These are phyloP conservation scores for Drosophila mimica DNA, from an alignment of 2,888 invertebrate species.

Conservation along the genomic window DNA sequence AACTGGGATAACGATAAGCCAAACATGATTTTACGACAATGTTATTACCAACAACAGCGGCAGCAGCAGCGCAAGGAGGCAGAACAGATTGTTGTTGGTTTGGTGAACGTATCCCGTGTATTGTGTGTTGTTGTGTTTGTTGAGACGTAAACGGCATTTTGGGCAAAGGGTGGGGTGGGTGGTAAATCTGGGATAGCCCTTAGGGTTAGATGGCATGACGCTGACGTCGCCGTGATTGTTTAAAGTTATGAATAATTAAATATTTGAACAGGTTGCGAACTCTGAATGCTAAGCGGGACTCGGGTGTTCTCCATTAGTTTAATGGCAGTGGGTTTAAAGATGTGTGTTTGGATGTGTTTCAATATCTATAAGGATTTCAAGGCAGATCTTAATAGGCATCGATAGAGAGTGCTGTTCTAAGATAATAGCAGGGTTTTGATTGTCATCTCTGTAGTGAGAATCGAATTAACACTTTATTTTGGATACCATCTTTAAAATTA, in stretches of 20 bases:
- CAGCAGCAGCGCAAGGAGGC: not conserved
- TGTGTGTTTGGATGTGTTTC: not conserved
- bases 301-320: slow-evolving; percentile 39
- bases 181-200: slow-evolving; percentile 40
- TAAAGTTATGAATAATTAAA: slow-evolving; percentile 85
- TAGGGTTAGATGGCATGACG: slow-evolving; percentile 62
- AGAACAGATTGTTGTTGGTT: not conserved
- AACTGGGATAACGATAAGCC: slow-evolving; percentile 76
- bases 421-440: not conserved
- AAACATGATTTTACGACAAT: slow-evolving; percentile 84
- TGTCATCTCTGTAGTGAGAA: not conserved
- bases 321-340: slow-evolving; percentile 20
- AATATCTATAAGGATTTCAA: not conserved
- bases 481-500: not conserved
- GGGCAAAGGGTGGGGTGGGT: slow-evolving; percentile 1
- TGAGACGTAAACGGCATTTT: slow-evolving; percentile 68
- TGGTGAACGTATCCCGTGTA: slow-evolving; percentile 37
- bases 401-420: not conserved
- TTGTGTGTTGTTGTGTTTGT: slow-evolving; percentile 60
- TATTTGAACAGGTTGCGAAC: slow-evolving; percentile 78
- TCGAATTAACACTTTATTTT: not conserved
- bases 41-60: slow-evolving; percentile 74
- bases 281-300: slow-evolving; percentile 15
- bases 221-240: slow-evolving; percentile 78
- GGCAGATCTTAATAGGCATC: not conserved